phyloP scores from a whole-genome alignment of 2,113 vertebrate species.

The Neolamprologus variostigma region DNA sequence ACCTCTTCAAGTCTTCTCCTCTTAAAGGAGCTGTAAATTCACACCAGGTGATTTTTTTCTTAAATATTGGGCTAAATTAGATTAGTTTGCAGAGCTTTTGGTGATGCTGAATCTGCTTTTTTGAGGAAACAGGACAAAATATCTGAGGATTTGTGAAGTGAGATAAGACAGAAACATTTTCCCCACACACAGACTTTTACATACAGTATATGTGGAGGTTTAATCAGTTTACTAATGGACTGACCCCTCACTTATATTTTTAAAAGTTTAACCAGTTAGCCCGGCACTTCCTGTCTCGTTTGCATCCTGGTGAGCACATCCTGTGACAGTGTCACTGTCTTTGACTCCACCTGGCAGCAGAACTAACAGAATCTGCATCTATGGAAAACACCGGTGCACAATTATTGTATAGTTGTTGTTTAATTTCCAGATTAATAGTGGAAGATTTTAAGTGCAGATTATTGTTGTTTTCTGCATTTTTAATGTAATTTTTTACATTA shows the following conservation, averaged over 20 bases:
- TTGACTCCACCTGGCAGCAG: neutral
- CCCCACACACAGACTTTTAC: fast-evolving
- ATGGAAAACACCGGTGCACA: neutral
- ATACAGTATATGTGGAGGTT: neutral
- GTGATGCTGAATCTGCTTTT: neutral
- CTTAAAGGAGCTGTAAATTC: neutral
- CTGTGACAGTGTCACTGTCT: fast-evolving
- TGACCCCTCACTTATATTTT: neutral
- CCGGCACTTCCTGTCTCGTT: neutral
- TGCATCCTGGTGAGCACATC: neutral
- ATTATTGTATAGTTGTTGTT: neutral
- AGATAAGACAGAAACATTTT: neutral
- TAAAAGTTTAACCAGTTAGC: neutral
- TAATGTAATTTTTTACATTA: neutral
- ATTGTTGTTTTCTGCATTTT: neutral
- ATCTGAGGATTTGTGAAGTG: neutral
- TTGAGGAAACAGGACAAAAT: neutral
- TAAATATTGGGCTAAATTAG: neutral
- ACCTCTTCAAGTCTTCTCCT: neutral
- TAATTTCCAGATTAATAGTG: neutral
- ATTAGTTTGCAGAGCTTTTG: neutral
- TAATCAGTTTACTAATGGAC: fast-evolving
- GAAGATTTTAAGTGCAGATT: neutral
- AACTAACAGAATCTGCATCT: fast-evolving
- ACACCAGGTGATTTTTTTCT: neutral